Conservation (phyloP, 2,888 invertebrate genomes). For the Pollenia amentaria region DNA sequence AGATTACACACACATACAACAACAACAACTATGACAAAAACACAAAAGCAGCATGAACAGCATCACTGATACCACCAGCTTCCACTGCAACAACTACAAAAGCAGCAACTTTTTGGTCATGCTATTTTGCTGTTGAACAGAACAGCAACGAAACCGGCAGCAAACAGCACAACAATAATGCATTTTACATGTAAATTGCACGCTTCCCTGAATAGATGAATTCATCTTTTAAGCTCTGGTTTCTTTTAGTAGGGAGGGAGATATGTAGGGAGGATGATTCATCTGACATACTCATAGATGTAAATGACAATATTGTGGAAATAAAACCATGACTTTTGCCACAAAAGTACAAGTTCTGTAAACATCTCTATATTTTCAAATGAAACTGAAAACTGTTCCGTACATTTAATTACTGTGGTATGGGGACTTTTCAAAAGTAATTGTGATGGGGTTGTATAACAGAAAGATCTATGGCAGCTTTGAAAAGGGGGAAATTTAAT, state of each 20-base stretch:
- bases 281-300: too few species aligned
- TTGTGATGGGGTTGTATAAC: neutral
- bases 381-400: neutral
- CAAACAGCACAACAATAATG: slow-evolving; percentile 16
- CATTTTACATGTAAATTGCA: slow-evolving; percentile 30
- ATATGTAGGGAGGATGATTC: too few species aligned
- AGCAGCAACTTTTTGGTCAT: neutral
- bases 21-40: slow-evolving; percentile 49
- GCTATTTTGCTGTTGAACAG: slow-evolving; percentile 5
- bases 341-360: neutral
- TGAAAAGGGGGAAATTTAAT: too few species aligned
- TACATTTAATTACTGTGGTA: neutral
- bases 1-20: slow-evolving; percentile 54
- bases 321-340: slow-evolving; percentile 7
- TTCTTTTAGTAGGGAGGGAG: neutral
- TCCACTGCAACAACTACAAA: neutral
- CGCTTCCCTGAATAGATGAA: slow-evolving; percentile 2
- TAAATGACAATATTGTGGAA: neutral
- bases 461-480: too few species aligned
- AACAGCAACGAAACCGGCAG: neutral
- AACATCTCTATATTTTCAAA: neutral
- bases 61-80: neutral
- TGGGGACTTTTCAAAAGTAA: neutral
- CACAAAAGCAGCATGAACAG: neutral
- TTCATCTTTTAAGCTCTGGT: neutral